Percentiles rank a stretch among this genome's conserved stretches.
phyloP scores from a whole-genome alignment of 2,797 vertebrate species.

The Cirrhinus mrigala region DNA sequence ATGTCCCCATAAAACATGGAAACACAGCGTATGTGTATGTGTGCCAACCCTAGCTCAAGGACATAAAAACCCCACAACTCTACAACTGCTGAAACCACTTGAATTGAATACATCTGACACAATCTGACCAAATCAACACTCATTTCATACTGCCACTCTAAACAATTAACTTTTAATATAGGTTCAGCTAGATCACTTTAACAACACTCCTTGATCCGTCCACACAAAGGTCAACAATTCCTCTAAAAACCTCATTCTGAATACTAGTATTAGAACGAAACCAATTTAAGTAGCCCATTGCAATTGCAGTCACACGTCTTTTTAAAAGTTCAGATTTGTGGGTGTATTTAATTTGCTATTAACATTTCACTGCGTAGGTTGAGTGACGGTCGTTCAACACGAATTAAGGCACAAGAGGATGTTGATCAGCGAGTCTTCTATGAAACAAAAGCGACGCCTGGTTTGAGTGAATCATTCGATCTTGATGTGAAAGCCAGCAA shows the following conservation, averaged over 20 bases:
- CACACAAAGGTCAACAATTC: constrained; percentile 14
- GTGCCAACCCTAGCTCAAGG: background rate
- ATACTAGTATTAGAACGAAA: background rate
- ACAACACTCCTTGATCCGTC: background rate
- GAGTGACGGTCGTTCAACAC: background rate
- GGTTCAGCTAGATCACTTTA: background rate
- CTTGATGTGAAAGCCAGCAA: constrained; percentile 5
- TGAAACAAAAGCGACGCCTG: constrained; percentile 16
- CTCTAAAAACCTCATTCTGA: constrained; percentile 29
- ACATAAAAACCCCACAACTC: background rate
- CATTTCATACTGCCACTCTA: background rate
- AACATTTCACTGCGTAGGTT: background rate
- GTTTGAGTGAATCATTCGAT: constrained; percentile 1
- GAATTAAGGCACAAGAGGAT: constrained; percentile 14
- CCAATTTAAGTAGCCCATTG: constrained; percentile 1
- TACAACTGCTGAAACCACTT: background rate
- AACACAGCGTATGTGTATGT: too few species aligned
- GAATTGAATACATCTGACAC: background rate
- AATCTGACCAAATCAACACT: background rate
- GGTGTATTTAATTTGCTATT: constrained; percentile 21
- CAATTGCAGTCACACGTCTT: constrained; percentile 6
- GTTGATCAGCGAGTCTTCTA: constrained; percentile 31
- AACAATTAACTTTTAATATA: background rate
- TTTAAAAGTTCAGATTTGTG: background rate
- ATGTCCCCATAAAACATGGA: too few species aligned